Conservation (phyloP, 2,888 invertebrate genomes). For the Latrodectus elegans region DNA sequence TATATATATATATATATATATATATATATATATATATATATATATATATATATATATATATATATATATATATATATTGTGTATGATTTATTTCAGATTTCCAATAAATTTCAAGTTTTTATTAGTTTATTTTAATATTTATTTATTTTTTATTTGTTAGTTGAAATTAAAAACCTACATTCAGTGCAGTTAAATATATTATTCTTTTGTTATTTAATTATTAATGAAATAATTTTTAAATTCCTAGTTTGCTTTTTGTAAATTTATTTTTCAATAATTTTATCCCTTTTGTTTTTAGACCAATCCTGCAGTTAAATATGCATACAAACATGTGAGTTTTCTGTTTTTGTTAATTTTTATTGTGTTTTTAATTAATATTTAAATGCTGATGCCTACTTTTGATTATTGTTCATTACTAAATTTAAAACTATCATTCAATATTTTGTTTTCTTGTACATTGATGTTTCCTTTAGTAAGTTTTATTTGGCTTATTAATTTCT, state of each 20-base stretch:
- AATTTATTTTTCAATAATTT: constrained; percentile 79
- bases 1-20: no score
- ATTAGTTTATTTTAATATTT: neutral
- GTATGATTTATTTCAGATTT: no score
- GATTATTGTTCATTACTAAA: neutral
- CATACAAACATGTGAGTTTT: constrained; percentile 89
- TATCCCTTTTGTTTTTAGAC: constrained; percentile 42
- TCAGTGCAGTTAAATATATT: no score
- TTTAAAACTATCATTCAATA: neutral
- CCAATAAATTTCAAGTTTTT: neutral
- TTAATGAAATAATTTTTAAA: neutral
- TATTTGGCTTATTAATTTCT: neutral
- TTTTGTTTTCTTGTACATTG: neutral
- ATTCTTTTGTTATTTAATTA: neutral
- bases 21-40: no score
- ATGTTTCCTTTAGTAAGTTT: neutral
- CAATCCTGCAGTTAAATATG: constrained; percentile 93
- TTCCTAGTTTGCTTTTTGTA: constrained; percentile 76
- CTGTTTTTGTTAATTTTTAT: neutral
- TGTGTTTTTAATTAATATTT: no score
- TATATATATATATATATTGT: no score
- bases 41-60: no score
- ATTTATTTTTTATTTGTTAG: neutral
- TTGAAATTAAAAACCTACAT: neutral
- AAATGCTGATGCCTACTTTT: neutral